phyloP scores from a whole-genome alignment of 2,113 vertebrate genomes.

The Burhinus oedicnemus region DNA sequence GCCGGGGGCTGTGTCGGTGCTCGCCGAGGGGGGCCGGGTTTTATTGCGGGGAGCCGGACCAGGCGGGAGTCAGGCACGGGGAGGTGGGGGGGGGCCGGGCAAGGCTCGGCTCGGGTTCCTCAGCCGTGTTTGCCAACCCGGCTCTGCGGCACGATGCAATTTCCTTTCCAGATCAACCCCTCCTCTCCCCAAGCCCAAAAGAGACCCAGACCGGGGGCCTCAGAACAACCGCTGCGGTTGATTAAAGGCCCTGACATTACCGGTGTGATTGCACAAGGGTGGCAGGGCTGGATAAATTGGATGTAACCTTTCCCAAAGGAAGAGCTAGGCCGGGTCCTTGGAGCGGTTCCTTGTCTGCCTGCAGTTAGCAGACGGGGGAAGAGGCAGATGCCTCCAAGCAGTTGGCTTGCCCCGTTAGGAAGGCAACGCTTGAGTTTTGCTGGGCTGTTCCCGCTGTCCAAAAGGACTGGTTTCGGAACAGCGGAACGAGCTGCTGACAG shows the following conservation, averaged over 20 bases:
- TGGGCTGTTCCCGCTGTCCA: not conserved
- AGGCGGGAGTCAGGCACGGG: not conserved
- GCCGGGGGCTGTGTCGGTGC: not conserved
- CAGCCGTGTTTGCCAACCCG: not conserved
- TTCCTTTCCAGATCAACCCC: not conserved
- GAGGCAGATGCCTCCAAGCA: not conserved
- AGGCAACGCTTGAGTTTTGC: rapidly evolving
- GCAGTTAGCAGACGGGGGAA: rapidly evolving
- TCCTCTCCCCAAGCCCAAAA: not conserved
- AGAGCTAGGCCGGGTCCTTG: not conserved
- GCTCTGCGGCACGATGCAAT: not conserved
- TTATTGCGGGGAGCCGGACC: not conserved
- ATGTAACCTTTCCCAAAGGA: not conserved
- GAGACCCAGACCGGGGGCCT: not conserved
- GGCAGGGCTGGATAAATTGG: not conserved
- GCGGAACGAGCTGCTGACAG: not conserved
- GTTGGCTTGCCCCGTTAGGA: not conserved
- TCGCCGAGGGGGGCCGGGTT: not conserved
- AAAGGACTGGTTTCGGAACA: not conserved
- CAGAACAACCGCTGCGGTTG: not conserved
- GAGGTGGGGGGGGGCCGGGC: not conserved
- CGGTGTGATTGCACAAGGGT: not conserved
- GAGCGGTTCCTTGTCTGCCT: not conserved
- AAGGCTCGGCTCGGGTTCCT: not conserved
- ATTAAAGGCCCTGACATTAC: not conserved